Conservation (phyloP, 2,797 vertebrate genomes). For the Pseudochirops cupreus region DNA sequence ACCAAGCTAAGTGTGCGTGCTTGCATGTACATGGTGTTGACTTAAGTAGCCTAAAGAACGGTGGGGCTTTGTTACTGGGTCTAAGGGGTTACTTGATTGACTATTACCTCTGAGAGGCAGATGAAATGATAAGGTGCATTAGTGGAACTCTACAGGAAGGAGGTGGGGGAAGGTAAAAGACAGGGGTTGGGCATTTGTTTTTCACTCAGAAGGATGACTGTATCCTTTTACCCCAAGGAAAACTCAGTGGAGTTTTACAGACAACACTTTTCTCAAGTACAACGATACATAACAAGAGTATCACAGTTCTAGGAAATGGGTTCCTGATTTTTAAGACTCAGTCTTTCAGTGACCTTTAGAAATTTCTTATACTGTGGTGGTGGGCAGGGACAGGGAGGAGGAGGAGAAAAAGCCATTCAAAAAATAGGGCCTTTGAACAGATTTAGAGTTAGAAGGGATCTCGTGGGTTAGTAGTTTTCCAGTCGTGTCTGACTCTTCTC, state of each 20-base stretch:
- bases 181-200: background rate
- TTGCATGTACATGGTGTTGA: accelerated
- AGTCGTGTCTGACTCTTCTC: background rate
- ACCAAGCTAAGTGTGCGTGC: background rate
- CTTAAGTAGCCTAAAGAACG: accelerated
- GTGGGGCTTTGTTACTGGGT: background rate
- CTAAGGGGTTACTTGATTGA: background rate
- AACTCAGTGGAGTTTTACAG: background rate
- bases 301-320: background rate
- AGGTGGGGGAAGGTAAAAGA: background rate
- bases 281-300: background rate
- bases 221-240: background rate
- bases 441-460: background rate
- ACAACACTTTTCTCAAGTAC: background rate
- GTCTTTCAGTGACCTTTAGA: background rate
- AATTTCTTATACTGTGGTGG: background rate
- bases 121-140: background rate
- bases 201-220: background rate
- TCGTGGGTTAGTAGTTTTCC: background rate
- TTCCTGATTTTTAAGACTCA: background rate
- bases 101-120: background rate
- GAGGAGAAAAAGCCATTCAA: background rate
- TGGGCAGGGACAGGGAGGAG: background rate
- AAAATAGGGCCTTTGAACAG: background rate
- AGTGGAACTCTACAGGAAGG: conserved; percentile 5